Evolutionary conservation across 2,797 vertebrate species (phyloP).

Genomic region (Garrulus glandarius): DNA sequence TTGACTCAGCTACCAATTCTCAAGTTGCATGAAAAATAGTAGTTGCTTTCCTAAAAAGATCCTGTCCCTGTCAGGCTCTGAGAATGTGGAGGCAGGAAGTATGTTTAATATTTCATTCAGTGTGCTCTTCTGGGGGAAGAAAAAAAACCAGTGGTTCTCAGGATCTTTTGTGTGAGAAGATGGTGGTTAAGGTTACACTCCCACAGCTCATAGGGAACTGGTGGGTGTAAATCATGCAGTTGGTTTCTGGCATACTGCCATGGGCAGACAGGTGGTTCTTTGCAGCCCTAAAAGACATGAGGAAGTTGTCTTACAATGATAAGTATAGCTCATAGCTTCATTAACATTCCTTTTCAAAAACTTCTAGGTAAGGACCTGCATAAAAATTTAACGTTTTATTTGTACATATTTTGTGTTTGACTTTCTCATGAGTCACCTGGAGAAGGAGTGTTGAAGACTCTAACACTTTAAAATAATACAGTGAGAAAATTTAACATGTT

Average conservation of each 20-base stretch:
- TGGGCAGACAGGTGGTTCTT: constrained; percentile 54
- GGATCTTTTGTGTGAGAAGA: constrained; percentile 9
- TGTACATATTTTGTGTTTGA: background rate
- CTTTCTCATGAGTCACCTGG: background rate
- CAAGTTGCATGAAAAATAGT: background rate
- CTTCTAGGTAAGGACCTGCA: background rate
- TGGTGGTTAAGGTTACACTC: constrained; percentile 26
- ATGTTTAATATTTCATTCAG: background rate
- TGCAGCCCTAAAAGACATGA: background rate
- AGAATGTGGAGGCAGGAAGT: background rate
- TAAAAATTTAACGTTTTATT: background rate
- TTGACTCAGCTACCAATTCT: background rate
- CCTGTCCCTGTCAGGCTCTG: background rate
- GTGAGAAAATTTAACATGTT: background rate
- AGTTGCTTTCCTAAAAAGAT: background rate
- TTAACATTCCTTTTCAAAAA: background rate
- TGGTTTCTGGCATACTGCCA: constrained; percentile 61
- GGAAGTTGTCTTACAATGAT: constrained; percentile 12
- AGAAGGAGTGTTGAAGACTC: background rate
- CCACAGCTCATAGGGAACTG: constrained; percentile 43
- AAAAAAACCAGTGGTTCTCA: constrained; percentile 12
- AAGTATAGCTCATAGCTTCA: background rate
- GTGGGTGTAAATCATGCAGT: constrained; percentile 51
- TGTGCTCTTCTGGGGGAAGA: background rate
- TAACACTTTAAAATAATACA: background rate